Conservation (phyloP, 2,888 invertebrate species). For the Gisinianus flammeolus region DNA sequence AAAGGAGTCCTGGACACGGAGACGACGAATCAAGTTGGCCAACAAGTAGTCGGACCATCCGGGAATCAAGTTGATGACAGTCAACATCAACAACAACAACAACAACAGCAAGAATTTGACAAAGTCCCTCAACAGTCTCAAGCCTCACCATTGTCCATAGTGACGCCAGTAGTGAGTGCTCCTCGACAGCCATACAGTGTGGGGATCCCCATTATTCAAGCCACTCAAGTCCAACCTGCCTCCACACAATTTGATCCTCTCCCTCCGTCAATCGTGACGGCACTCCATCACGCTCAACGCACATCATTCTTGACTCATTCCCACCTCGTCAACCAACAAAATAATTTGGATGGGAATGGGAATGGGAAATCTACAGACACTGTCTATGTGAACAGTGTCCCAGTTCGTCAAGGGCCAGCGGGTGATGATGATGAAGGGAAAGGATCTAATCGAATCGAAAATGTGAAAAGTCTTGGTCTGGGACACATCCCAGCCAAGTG, state of each 20-base stretch:
- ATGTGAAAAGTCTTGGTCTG: neutral
- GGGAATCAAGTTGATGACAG: too few relatives aligned
- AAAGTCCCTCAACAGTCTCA: neutral
- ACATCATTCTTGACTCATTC: conserved; percentile 58
- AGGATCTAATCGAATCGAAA: conserved; percentile 13
- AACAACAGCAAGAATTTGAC: conserved; percentile 4
- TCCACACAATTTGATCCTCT: conserved; percentile 48
- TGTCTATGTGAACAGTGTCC: conserved; percentile 52
- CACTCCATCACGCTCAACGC: conserved; percentile 57
- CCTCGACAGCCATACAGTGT: conserved; percentile 43
- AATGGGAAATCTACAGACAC: conserved; percentile 36
- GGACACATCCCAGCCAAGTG: neutral
- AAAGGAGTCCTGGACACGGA: neutral
- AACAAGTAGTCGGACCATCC: neutral
- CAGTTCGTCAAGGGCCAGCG: conserved; percentile 23
- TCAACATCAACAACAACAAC: conserved; percentile 35
- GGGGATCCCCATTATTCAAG: conserved; percentile 45
- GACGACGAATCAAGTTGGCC: conserved; percentile 11
- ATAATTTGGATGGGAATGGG: conserved; percentile 7
- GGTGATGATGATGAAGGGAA: neutral
- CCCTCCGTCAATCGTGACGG: conserved; percentile 56
- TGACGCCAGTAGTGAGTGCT: neutral
- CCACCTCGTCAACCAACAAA: conserved; percentile 38
- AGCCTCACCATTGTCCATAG: neutral
- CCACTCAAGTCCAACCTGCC: conserved; percentile 39